Evolutionary conservation across 2,113 vertebrate genomes (phyloP), one percentile per base, ranked within the genome.

Genomic region (Platichthys stellatus): DNA sequence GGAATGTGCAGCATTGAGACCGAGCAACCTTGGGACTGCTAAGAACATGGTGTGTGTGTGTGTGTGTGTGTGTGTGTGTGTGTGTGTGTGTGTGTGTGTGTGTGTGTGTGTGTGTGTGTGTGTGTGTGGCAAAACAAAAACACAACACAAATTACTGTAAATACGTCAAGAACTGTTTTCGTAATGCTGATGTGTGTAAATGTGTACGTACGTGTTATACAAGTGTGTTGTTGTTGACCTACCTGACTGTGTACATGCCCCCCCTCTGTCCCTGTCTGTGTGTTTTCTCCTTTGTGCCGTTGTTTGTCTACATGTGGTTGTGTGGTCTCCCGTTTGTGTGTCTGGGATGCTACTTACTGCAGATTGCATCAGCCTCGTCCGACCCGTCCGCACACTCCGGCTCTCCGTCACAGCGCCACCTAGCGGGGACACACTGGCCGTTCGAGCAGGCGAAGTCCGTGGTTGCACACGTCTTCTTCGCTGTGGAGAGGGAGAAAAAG

Each of bases 391-490:
- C 87, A 81, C 98, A 99, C 69, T 98, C 98, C 1, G 96, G 93
- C 68, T 99, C 97, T 0, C 98, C 98, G 0, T 99, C 98, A 60
- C 98, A 99, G 76, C 96, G 97, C 98, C 98, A 99, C 62, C 95
- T 94, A 38, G 94, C 95, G 0, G 94, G 95, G 81, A 99, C 95
- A 82, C 98, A 99, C 90, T 99, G 97, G 65, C 97, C 98, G 0
- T 97, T 97, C 86, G 95, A 95, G 80, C 98, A 99, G 85, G 96
- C 95, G 74, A 99, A 99, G 89, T 99, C 97, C 0, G 94, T 96
- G 69, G 97, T 95, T 0, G 96, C 94, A 79, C 98, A 99, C 0
- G 97, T 98, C 87, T 95, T 97, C 95, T 96, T 99, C 69, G 96
- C 98, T 99, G 94, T 86, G 26, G 54, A 81, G 78, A 78, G 31